Conservation (phyloP, 64 coral and sea anemone genomes). For the Astreopora myriophthalma region DNA sequence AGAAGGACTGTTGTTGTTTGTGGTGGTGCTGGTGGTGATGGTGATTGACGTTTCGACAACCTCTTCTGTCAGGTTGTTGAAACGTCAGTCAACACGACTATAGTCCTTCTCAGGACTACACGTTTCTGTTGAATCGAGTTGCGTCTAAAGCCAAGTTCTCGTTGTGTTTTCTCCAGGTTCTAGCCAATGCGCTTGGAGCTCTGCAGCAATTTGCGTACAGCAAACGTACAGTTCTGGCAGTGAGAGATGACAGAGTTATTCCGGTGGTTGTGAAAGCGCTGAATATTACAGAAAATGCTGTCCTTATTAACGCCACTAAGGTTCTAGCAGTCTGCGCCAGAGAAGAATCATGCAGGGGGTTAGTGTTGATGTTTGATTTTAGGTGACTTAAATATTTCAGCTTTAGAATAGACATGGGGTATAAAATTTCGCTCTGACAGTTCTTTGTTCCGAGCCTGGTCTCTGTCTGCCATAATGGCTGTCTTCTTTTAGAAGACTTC, state of each 20-base stretch:
- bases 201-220: conserved; percentile 67
- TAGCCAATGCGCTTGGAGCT: conserved; percentile 75
- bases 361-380: background rate
- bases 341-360: conserved; percentile 71
- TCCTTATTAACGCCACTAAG: conserved; percentile 65
- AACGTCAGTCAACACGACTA: too few relatives aligned
- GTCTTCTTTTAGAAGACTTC: too few relatives aligned
- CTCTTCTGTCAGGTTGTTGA: too few relatives aligned
- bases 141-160: background rate
- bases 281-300: conserved; percentile 74
- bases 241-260: conserved; percentile 80
- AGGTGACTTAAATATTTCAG: background rate
- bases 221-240: conserved; percentile 39
- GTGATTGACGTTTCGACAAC: too few relatives aligned
- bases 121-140: too few relatives aligned
- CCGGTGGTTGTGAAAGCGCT: conserved; percentile 55
- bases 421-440: too few relatives aligned
- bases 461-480: too few relatives aligned
- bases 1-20: too few relatives aligned
- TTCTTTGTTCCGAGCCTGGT: too few relatives aligned
- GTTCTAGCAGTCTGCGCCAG: conserved; percentile 77
- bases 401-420: too few relatives aligned
- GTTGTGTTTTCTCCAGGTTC: conserved; percentile 39
- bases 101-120: too few relatives aligned
- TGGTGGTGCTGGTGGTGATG: too few relatives aligned